phyloP scores from a whole-genome alignment of 2,113 vertebrate genomes.

The Amphiprion percula region DNA sequence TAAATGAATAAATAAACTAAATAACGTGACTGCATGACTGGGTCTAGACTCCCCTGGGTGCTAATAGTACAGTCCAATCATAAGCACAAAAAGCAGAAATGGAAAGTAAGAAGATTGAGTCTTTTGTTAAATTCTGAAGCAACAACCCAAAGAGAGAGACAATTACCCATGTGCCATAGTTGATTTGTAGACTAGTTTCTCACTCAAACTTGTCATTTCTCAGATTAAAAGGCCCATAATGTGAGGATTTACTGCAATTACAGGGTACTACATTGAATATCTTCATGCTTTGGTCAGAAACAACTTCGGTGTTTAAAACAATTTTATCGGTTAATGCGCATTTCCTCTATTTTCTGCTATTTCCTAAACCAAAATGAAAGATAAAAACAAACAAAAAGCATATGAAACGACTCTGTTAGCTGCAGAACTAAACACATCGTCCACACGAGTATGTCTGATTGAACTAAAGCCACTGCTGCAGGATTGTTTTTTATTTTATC shows the following conservation, averaged over 20 bases:
- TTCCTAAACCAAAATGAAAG: neutral
- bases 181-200: no score
- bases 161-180: no score
- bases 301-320: neutral
- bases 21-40: no score
- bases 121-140: no score
- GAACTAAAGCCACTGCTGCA: neutral
- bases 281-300: neutral
- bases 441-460: neutral
- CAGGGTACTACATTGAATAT: neutral
- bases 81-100: no score
- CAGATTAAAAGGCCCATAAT: neutral
- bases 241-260: neutral
- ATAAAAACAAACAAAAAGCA: slow-evolving; percentile 3
- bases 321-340: neutral
- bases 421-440: neutral
- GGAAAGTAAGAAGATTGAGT: no score
- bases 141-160: no score
- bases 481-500: neutral
- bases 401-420: no score
- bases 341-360: neutral
- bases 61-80: no score
- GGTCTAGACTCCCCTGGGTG: no score
- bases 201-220: no score
- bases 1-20: no score